These are phyloP conservation scores for Portevinia maculata DNA, from an alignment of 2,888 invertebrate genomes.

Conservation along the genomic window DNA sequence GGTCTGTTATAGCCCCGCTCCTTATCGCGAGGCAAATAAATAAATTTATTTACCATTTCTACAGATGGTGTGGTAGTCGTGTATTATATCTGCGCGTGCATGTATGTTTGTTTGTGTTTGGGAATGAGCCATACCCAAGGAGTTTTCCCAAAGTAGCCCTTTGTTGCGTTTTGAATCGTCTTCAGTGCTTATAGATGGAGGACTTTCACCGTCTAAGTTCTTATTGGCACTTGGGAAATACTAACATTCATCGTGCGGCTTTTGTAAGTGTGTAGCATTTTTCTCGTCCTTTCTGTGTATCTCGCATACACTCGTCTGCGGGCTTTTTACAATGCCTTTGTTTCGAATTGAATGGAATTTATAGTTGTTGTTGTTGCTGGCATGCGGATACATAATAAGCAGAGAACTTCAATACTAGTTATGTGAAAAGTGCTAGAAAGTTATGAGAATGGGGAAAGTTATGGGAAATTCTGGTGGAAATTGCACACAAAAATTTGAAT, in stretches of 20 bases:
- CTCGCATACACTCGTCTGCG: constrained; percentile 8
- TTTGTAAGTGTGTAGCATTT: constrained; percentile 33
- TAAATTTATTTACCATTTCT: constrained; percentile 65
- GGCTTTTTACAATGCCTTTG: constrained; percentile 63
- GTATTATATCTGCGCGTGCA: neutral
- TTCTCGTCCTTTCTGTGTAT: constrained; percentile 17
- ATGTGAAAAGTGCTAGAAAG: constrained; percentile 1
- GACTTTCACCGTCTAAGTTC: constrained; percentile 49
- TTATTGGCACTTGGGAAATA: constrained; percentile 70
- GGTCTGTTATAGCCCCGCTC: constrained; percentile 23
- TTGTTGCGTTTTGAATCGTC: constrained; percentile 70
- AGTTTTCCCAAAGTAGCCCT: constrained; percentile 72
- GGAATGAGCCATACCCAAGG: constrained; percentile 13
- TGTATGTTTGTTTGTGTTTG: neutral
- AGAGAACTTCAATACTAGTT: constrained; percentile 25
- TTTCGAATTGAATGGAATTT: constrained; percentile 48
- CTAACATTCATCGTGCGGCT: constrained; percentile 65
- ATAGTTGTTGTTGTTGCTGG: constrained; percentile 18
- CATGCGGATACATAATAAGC: constrained; percentile 40
- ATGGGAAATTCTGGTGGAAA: constrained; percentile 33
- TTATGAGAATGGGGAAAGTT: constrained; percentile 15
- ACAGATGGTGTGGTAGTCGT: neutral
- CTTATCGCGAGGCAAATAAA: constrained; percentile 57
- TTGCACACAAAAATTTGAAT: constrained; percentile 20
- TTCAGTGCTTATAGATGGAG: constrained; percentile 53